These are phyloP conservation scores for Sigmodon hispidus DNA, from an alignment of 2,113 vertebrate species.

Conservation along the genomic window DNA sequence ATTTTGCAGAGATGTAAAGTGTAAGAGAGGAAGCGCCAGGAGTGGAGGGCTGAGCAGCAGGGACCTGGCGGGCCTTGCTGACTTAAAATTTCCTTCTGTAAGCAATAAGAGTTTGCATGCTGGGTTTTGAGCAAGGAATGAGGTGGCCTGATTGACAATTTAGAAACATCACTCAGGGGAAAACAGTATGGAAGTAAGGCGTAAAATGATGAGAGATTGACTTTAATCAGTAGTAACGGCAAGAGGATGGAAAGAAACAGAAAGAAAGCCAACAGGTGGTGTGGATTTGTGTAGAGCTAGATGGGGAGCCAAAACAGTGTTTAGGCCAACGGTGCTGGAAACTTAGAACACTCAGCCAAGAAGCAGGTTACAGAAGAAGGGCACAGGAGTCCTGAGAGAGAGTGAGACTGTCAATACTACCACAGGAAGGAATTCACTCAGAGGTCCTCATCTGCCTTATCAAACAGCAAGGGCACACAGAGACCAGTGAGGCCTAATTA, in stretches of 20 bases:
- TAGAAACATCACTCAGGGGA: neutral
- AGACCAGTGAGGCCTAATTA: neutral
- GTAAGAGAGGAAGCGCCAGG: neutral
- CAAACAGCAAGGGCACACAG: neutral
- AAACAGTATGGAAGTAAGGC: neutral
- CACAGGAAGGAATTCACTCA: neutral
- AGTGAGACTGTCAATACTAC: neutral
- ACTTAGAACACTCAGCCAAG: neutral
- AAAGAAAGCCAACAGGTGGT: neutral
- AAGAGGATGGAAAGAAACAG: neutral
- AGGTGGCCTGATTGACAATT: neutral
- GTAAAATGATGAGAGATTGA: neutral
- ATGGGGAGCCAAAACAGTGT: neutral
- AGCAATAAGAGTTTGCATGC: neutral
- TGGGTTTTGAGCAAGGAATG: slow-evolving; percentile 2
- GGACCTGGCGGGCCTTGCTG: neutral
- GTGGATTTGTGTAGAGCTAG: neutral
- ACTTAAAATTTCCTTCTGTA: neutral
- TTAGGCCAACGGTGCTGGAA: neutral
- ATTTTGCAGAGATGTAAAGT: neutral
- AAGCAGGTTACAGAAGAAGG: neutral
- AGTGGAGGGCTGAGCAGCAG: neutral
- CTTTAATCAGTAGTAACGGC: neutral
- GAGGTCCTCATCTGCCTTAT: neutral
- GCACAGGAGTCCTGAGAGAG: neutral